A percentile compares a stretch with the other conserved stretches of the same genome.
These are phyloP conservation scores for Doris montereyensis DNA, from an alignment of 2,888 invertebrate species.

Conservation along the genomic window DNA sequence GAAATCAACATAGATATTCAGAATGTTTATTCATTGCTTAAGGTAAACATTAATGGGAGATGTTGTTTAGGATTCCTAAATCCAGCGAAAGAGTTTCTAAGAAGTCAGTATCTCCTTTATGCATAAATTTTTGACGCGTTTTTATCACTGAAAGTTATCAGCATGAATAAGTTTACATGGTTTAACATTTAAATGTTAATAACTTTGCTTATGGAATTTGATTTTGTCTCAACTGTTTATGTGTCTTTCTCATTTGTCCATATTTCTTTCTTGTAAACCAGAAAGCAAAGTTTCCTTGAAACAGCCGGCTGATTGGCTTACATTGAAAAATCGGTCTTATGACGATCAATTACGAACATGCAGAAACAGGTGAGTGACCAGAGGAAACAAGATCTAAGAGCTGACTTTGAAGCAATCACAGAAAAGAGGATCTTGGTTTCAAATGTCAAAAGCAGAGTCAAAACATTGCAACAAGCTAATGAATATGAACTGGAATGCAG, in stretches of 20 bases:
- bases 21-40: too few species aligned
- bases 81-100: too few species aligned
- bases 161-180: too few species aligned
- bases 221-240: background rate
- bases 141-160: too few species aligned
- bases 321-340: conserved; percentile 63
- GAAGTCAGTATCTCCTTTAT: too few species aligned
- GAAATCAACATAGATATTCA: too few species aligned
- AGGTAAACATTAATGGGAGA: too few species aligned
- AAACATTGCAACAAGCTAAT: conserved; percentile 58
- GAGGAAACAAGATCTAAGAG: conserved; percentile 65
- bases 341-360: conserved; percentile 63
- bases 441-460: conserved; percentile 62
- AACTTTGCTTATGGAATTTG: background rate
- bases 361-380: conserved; percentile 61
- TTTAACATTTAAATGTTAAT: too few species aligned
- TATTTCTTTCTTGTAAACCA: conserved; percentile 45
- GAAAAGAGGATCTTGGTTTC: conserved; percentile 66
- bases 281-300: conserved; percentile 66
- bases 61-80: too few species aligned
- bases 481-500: conserved; percentile 67
- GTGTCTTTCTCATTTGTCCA: background rate
- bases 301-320: conserved; percentile 66
- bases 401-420: conserved; percentile 69
- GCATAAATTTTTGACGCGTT: too few species aligned